phyloP scores from a whole-genome alignment of 2,888 invertebrate species.

The Drosophila tanythrix region DNA sequence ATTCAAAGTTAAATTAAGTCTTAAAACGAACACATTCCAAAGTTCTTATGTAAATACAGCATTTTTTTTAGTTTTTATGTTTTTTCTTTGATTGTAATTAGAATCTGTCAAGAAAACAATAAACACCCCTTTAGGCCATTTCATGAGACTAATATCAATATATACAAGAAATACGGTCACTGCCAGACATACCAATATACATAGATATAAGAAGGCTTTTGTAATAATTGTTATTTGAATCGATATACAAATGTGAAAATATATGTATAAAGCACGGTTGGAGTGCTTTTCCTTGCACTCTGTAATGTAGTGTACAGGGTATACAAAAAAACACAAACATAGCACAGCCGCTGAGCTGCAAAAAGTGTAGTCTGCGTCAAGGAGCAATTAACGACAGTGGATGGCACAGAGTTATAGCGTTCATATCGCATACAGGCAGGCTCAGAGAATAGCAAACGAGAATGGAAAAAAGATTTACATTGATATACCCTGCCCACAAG shows the following conservation, averaged over 20 bases:
- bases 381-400: constrained; percentile 79
- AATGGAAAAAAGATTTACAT: constrained; percentile 32
- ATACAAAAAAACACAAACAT: constrained; percentile 27
- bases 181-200: not conserved
- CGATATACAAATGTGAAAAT: not conserved
- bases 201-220: not conserved
- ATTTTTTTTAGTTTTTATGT: not conserved
- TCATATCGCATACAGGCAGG: constrained; percentile 65
- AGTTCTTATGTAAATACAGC: not conserved
- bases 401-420: constrained; percentile 72
- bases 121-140: not conserved
- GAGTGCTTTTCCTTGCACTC: not conserved
- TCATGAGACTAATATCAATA: not conserved
- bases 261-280: not conserved
- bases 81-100: not conserved
- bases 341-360: constrained; percentile 38
- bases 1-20: not conserved
- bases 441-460: constrained; percentile 27
- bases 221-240: not conserved
- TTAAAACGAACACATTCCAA: not conserved
- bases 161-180: not conserved
- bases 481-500: constrained; percentile 30
- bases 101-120: not conserved
- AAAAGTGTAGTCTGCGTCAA: constrained; percentile 75
- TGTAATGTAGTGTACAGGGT: constrained; percentile 25